Evolutionary conservation across 1,140 invertebrate species (phyloP).

Genomic region (Drosophila funebris): DNA sequence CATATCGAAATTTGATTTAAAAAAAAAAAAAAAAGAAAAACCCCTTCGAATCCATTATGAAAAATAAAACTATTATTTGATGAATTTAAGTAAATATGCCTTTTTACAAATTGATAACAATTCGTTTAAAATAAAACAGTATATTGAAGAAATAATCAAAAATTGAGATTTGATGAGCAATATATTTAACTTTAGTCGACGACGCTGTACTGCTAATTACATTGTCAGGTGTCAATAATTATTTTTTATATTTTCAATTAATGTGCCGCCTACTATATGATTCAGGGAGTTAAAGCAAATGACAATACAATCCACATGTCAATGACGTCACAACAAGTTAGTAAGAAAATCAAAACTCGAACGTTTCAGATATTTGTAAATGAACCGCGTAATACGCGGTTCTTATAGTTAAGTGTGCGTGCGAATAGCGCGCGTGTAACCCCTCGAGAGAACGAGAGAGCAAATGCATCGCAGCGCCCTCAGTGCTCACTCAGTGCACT

Average conservation of each 20-base stretch:
- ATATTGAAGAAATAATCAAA: no score
- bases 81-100: no score
- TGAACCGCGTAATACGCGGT: neutral
- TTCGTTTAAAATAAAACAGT: no score
- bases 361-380: neutral
- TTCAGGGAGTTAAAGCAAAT: neutral
- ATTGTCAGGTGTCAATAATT: slow-evolving; percentile 16
- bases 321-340: slow-evolving; percentile 20
- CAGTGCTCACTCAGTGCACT: slow-evolving; percentile 21
- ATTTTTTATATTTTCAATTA: slow-evolving; percentile 12
- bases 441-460: slow-evolving; percentile 49
- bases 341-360: neutral
- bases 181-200: no score
- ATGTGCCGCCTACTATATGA: neutral
- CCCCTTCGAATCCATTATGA: no score
- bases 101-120: no score
- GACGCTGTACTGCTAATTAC: no score
- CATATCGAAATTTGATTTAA: no score
- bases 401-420: slow-evolving; percentile 1
- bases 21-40: no score
- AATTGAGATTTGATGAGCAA: no score
- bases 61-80: no score
- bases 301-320: neutral
- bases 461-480: neutral
- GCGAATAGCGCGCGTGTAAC: slow-evolving; percentile 39